These are phyloP conservation scores for Danaus plexippus DNA, from an alignment of 1,140 invertebrate genomes.

Conservation along the genomic window DNA sequence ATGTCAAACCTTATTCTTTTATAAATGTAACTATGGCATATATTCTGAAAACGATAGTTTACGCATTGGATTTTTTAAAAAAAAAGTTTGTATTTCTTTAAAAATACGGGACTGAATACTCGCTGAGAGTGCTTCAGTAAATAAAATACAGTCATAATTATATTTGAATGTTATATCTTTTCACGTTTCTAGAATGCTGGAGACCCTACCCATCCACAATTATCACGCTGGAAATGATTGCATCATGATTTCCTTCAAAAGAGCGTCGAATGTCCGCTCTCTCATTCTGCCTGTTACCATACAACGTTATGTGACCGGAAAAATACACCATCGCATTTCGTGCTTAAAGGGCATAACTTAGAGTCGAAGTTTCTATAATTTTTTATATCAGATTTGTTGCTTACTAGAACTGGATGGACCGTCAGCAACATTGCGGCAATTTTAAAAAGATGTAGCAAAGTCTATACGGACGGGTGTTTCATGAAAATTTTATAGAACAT, in stretches of 20 bases:
- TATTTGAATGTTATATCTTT: slow-evolving; percentile 23
- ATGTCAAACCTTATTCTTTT: too few species aligned
- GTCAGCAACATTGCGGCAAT: slow-evolving; percentile 10
- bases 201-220: slow-evolving; percentile 25
- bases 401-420: slow-evolving; percentile 11
- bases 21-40: too few species aligned
- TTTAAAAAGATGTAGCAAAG: slow-evolving; percentile 16
- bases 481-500: slow-evolving; percentile 18
- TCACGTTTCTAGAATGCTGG: slow-evolving; percentile 16
- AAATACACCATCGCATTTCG: slow-evolving; percentile 6
- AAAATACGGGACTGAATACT: slow-evolving; percentile 10
- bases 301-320: slow-evolving; percentile 4
- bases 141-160: slow-evolving; percentile 23
- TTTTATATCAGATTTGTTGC: slow-evolving; percentile 6
- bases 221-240: slow-evolving; percentile 25
- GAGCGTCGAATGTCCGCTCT: slow-evolving; percentile 22
- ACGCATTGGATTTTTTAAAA: slow-evolving; percentile 14
- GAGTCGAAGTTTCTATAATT: slow-evolving; percentile 10
- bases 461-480: slow-evolving; percentile 7
- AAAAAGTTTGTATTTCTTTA: slow-evolving; percentile 15
- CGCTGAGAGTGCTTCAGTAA: slow-evolving; percentile 16
- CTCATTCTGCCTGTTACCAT: slow-evolving; percentile 11
- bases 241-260: slow-evolving; percentile 29
- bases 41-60: not conserved
- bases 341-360: slow-evolving; percentile 6